Evolutionary conservation across 2,113 vertebrate genomes (phyloP).

Genomic region (Bagarius yarrelli): DNA sequence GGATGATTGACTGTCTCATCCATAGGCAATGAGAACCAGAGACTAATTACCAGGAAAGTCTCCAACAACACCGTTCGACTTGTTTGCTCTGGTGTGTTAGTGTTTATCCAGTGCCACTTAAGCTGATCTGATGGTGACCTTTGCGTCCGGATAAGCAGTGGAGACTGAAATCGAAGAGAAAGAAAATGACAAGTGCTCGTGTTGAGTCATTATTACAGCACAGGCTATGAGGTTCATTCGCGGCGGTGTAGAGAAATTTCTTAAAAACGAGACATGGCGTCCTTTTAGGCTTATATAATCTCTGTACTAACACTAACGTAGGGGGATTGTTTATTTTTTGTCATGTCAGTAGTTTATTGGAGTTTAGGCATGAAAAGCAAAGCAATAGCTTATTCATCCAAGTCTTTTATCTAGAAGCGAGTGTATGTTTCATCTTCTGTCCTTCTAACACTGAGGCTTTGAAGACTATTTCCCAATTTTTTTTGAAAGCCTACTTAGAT

Average conservation of each 20-base stretch:
- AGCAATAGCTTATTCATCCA: constrained; percentile 15
- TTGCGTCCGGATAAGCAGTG: constrained; percentile 7
- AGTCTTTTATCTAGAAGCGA: constrained; percentile 24
- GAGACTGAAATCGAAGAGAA: constrained; percentile 18
- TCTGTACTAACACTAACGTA: not conserved
- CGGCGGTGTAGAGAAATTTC: not conserved
- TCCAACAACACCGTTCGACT: constrained; percentile 24
- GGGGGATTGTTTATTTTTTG: not conserved
- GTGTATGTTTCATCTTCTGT: constrained; percentile 25
- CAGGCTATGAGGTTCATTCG: not conserved
- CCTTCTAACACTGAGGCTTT: not conserved
- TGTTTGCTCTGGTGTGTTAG: constrained; percentile 27
- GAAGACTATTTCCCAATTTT: constrained; percentile 34
- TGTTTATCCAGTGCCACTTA: constrained; percentile 25
- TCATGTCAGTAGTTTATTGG: not conserved
- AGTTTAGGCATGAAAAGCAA: not conserved
- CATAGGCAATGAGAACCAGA: constrained; percentile 24
- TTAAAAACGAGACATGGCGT: not conserved
- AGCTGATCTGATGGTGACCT: constrained; percentile 25
- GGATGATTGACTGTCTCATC: constrained; percentile 35
- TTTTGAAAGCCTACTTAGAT: constrained; percentile 34
- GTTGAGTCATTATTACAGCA: not conserved
- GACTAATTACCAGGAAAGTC: constrained; percentile 42
- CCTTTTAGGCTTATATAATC: not conserved
- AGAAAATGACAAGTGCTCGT: constrained; percentile 15